These are phyloP conservation scores for Anagyrus pseudococci DNA, from an alignment of 2,888 invertebrate species.

Conservation along the genomic window DNA sequence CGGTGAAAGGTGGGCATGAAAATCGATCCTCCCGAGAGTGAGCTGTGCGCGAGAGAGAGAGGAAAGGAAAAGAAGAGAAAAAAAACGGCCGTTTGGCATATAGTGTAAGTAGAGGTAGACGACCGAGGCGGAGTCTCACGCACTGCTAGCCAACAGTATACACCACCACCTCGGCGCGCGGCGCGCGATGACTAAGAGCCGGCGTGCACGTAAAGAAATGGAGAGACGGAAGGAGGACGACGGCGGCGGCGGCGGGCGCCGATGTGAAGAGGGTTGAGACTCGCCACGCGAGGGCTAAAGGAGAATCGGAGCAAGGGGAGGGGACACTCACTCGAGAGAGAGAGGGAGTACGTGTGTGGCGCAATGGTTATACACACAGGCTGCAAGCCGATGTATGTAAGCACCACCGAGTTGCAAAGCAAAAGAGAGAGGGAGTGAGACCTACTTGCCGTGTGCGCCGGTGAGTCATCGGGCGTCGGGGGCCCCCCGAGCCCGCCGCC, in stretches of 20 bases:
- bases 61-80: too few relatives aligned
- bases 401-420: background rate
- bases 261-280: background rate
- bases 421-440: too few relatives aligned
- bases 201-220: slow-evolving; percentile 21
- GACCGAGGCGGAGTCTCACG: slow-evolving; percentile 18
- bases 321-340: too few relatives aligned
- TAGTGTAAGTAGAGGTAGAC: slow-evolving; percentile 15
- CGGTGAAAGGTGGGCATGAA: background rate
- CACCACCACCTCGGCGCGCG: background rate
- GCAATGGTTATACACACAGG: slow-evolving; percentile 3
- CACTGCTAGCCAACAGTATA: background rate
- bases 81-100: background rate
- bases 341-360: background rate
- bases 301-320: background rate
- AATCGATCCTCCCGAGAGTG: background rate
- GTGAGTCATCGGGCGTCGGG: slow-evolving; percentile 32
- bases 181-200: slow-evolving; percentile 43
- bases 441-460: background rate
- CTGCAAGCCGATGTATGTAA: background rate
- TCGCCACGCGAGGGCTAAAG: background rate
- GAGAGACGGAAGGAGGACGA: slow-evolving; percentile 34
- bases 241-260: slow-evolving; percentile 48
- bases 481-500: background rate
- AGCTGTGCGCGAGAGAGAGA: too few relatives aligned